A percentile compares a stretch with the other conserved stretches of the same genome.
Conservation (phyloP, 2,888 invertebrate genomes). For the Abscondita cerata region DNA sequence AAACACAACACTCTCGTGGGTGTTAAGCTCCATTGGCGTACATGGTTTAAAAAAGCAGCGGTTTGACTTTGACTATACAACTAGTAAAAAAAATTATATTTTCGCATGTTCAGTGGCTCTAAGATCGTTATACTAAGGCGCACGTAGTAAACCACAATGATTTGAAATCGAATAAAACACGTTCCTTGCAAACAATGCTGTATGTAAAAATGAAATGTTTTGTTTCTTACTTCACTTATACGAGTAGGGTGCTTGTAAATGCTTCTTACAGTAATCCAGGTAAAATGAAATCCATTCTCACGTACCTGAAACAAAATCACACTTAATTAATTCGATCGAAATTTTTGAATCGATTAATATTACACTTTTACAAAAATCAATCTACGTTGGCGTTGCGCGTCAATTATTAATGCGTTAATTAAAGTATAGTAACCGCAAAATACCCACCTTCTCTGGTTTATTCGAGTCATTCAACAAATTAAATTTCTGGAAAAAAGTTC, state of each 20-base stretch:
- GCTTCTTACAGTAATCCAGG: conserved; percentile 6
- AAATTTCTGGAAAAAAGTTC: no score
- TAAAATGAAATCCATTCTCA: conserved; percentile 10
- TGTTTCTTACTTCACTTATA: conserved; percentile 18
- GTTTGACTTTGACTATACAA: conserved; percentile 17
- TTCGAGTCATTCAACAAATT: no score
- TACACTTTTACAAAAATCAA: no score
- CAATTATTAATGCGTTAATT: no score
- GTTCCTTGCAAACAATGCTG: conserved; percentile 22
- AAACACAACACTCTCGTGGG: conserved; percentile 11
- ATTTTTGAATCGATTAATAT: no score
- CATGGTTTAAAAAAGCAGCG: conserved; percentile 14
- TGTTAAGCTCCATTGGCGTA: conserved; percentile 17
- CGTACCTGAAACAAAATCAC: conserved; percentile 24
- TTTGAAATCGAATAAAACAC: conserved; percentile 30
- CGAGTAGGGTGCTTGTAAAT: not conserved
- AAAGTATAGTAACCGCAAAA: no score
- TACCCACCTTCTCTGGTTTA: no score
- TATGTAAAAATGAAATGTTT: conserved; percentile 16
- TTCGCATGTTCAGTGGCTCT: conserved; percentile 27
- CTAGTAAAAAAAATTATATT: conserved; percentile 23
- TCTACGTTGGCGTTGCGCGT: no score
- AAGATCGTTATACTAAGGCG: conserved; percentile 16
- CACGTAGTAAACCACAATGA: conserved; percentile 32
- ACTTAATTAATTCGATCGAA: no score